Base-by-base conservation (phyloP, 2,797 vertebrate species). In the Notolabrus celidotus region DNA sequence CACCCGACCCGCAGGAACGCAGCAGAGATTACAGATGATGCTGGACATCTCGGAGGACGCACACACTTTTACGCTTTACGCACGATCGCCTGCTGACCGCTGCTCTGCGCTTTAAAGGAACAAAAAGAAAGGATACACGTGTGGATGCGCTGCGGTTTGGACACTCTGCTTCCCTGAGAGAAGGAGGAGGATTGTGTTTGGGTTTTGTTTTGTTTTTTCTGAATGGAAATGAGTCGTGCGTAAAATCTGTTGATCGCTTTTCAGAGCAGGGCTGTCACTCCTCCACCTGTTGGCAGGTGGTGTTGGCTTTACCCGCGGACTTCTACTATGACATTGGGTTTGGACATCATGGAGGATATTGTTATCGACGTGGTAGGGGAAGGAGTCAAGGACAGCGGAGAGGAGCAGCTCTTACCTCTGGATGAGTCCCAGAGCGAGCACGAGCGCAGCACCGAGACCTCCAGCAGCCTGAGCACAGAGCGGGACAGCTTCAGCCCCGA, bases 301-400 rank as follows among this genome's bases (percentile, higher is more conserved):
- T 75, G 77, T 76, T 69, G 80, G 81, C 86, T 81, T 74, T 11
- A 56, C 58, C 56, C 41, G 47, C 69, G 71, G 73, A 75, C 64
- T 25, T 88, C 69, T 89, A 92, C 87, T 91, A 95, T 95, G 94
- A 94, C 93, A 82, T 92, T 94, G 83, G 93, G 92, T 82, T 83
- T 86, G 76, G 92, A 93, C 61, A 86, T 85, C 72, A 94, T 94
- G 94, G 94, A 94, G 85, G 93, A 94, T 83, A 73, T 90, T 67
- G 89, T 93, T 47, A 94, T 95, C 82, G 94, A 95, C 85, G 94
- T 95, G 5, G 93, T 94, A 22, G 93, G 94, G 51, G 94, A 94
- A 85, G 93, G 86, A 74, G 83, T 90, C 58, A 91, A 77, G 67
- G 90, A 93, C 43, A 85, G 73, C 57, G 88, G 58, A 74, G 92